Base-by-base conservation (phyloP, 2,113 vertebrate species). In the Rattus rattus region DNA sequence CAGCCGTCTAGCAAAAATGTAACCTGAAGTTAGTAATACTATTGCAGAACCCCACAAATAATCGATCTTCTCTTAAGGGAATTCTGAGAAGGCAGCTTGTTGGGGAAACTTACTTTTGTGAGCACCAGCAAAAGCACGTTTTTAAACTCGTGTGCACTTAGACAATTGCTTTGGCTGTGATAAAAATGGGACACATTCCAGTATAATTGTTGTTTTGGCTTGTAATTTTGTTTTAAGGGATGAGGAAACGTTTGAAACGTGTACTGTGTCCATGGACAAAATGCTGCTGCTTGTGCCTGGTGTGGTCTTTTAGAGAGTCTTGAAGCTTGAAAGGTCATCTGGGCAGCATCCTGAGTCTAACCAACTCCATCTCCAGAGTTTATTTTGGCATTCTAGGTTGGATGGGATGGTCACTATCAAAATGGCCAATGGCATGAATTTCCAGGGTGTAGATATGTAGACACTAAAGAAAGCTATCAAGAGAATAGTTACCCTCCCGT, bases 221-320 rank as follows among this genome's bases (percentile, higher is more conserved):
- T 75, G 67, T 28, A n/a, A 30, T 39, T 16, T 30, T 49, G 65
- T 73, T 75, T 24, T 70, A 22, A 36, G 61, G 39, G 70, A 43
- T 72, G 4, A 17, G 81, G 79, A 88, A 30, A 13, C 0, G 1
- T 72, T 94, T 94, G 9, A 87, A 75, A 81, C 5, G 26, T 72
- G 39, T 90, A 72, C 11, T 94, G 6, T 92, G 86, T 61, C 47
- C 7, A 70, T 16, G 28, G 36, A 83, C 11, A 47, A 54, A 33
- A 52, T 73, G 16, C 5, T 86, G 11, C 56, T 76, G 16, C 20
- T 22, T 88, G 39, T 92, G 43, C 8, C 70, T 59, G 54, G 19
- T 91, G 22, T 70, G 81, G 47, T 88, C 49, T 83, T 70, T 96
- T 69, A 79, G 47, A 88, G 61, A 94, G 4, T 87, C 67, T 33